phyloP scores from a whole-genome alignment of 2,888 invertebrate species.

The Drosophila helvetica region DNA sequence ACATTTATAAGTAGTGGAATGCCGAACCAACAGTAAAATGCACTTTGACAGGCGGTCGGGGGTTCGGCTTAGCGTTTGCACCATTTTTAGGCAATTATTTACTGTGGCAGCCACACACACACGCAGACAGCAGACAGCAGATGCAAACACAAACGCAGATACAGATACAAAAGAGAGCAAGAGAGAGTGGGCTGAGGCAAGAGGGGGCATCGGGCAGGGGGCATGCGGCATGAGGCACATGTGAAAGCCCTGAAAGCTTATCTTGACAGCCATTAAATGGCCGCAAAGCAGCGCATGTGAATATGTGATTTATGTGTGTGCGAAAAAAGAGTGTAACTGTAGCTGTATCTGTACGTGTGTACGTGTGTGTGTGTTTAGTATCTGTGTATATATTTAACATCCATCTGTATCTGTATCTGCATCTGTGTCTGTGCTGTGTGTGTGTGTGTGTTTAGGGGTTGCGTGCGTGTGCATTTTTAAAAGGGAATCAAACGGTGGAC shows the following conservation, averaged over 20 bases:
- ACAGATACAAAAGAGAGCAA: neutral
- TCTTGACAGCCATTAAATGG: slow-evolving; percentile 76
- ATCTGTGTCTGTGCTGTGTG: neutral
- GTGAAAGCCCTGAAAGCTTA: slow-evolving; percentile 49
- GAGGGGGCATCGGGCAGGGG: neutral
- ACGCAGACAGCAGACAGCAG: neutral
- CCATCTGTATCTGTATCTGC: neutral
- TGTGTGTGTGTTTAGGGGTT: neutral
- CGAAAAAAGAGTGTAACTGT: slow-evolving; percentile 9
- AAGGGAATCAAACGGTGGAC: slow-evolving; percentile 17
- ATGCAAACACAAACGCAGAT: neutral
- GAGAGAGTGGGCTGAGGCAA: neutral
- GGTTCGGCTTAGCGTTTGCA: slow-evolving; percentile 31
- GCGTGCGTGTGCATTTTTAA: slow-evolving; percentile 59
- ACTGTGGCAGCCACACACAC: slow-evolving; percentile 46
- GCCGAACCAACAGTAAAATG: slow-evolving; percentile 41
- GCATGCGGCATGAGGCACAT: neutral
- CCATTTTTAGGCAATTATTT: slow-evolving; percentile 71
- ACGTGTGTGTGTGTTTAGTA: slow-evolving; percentile 3
- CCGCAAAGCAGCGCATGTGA: slow-evolving; percentile 58
- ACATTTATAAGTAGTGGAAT: slow-evolving; percentile 13
- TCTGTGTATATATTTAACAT: neutral
- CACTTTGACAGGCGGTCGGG: slow-evolving; percentile 39
- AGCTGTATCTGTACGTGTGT: slow-evolving; percentile 20
- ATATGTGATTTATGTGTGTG: slow-evolving; percentile 60